Evolutionary conservation across 2,113 vertebrate genomes (phyloP).

Genomic region (Spea bombifrons): DNA sequence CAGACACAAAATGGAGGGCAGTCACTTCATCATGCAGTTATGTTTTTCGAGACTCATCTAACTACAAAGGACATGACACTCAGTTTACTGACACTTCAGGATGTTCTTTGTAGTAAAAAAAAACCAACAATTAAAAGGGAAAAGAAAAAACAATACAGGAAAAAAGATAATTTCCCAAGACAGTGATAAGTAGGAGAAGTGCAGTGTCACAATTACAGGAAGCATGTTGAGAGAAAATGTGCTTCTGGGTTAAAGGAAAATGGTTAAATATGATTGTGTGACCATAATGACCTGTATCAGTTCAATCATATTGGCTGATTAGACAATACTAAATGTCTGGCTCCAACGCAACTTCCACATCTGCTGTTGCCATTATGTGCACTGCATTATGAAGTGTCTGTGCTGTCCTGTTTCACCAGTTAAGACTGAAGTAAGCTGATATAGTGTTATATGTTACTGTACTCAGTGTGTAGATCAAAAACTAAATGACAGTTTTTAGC

Average conservation of each 20-base stretch:
- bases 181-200: not conserved
- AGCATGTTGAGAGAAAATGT: not conserved
- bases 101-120: not conserved
- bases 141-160: not conserved
- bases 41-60: too few species aligned
- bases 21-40: too few species aligned
- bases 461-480: constrained; percentile 27
- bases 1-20: too few species aligned
- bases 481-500: constrained; percentile 3
- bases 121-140: not conserved
- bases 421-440: constrained; percentile 34
- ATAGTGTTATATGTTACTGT: constrained; percentile 26
- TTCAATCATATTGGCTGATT: constrained; percentile 28
- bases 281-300: constrained; percentile 16
- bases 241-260: not conserved
- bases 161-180: not conserved
- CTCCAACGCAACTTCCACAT: constrained; percentile 24
- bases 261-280: constrained; percentile 10
- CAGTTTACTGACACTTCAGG: not conserved
- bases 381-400: constrained; percentile 32
- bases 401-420: constrained; percentile 25
- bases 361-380: constrained; percentile 18
- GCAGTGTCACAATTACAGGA: not conserved
- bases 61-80: too few species aligned
- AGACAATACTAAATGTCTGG: constrained; percentile 26